phyloP scores from a whole-genome alignment of 1,140 invertebrate genomes.

The Drosophila orena region DNA sequence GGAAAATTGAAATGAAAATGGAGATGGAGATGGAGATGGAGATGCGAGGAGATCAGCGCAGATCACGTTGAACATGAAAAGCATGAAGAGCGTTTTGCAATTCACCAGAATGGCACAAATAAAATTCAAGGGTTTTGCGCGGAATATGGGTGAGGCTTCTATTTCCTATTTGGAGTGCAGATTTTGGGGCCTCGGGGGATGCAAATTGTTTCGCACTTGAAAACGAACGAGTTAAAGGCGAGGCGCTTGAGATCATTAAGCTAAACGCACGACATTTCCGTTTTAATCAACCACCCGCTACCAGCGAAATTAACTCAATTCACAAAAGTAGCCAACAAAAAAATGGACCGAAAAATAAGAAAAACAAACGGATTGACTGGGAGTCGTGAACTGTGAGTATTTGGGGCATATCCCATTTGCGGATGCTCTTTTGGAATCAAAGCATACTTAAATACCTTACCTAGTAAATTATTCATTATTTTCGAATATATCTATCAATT shows the following conservation, averaged over 20 bases:
- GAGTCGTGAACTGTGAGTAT: slow-evolving; percentile 34
- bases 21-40: slow-evolving; percentile 52
- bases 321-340: slow-evolving; percentile 41
- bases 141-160: slow-evolving; percentile 35
- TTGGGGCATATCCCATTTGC: background rate
- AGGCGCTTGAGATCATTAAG: slow-evolving; percentile 62
- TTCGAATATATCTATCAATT: background rate
- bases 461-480: background rate
- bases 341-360: slow-evolving; percentile 9
- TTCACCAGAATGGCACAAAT: background rate
- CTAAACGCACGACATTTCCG: slow-evolving; percentile 73
- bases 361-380: slow-evolving; percentile 2
- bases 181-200: slow-evolving; percentile 28
- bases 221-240: slow-evolving; percentile 39
- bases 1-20: slow-evolving; percentile 53
- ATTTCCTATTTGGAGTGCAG: slow-evolving; percentile 21
- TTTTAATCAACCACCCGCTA: slow-evolving; percentile 81
- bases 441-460: background rate
- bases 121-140: slow-evolving; percentile 55
- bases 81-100: slow-evolving; percentile 56
- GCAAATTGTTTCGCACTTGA: slow-evolving; percentile 60
- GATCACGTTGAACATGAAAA: slow-evolving; percentile 75
- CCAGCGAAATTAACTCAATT: slow-evolving; percentile 53
- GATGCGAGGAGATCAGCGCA: slow-evolving; percentile 50
- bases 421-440: slow-evolving; percentile 15